phyloP scores from a whole-genome alignment of 2,797 vertebrate genomes.

The Sylvia borin region DNA sequence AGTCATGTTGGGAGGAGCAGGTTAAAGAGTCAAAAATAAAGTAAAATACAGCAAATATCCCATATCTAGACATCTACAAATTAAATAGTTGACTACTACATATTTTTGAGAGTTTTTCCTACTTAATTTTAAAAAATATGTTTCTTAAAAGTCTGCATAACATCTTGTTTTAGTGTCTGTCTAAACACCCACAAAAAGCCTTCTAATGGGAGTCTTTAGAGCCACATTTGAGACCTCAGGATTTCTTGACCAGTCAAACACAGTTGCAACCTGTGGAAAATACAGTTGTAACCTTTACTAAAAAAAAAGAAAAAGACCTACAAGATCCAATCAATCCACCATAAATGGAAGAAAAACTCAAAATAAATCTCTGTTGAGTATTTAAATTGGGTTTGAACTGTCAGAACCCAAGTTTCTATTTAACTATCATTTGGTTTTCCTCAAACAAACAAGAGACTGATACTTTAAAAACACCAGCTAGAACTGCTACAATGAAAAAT shows the following conservation, averaged over 20 bases:
- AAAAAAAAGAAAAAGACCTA: background rate
- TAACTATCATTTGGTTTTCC: background rate
- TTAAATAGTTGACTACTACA: background rate
- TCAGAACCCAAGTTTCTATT: background rate
- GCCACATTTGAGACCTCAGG: background rate
- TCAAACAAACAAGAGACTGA: background rate
- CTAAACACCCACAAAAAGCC: background rate
- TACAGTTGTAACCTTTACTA: background rate
- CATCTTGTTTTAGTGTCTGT: background rate
- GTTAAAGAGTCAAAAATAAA: background rate
- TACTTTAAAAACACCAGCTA: background rate
- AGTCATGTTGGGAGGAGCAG: background rate
- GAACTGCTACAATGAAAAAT: background rate
- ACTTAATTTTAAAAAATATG: accelerated
- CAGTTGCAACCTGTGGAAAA: background rate
- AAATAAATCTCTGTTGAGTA: background rate
- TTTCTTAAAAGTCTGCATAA: background rate
- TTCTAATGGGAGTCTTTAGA: background rate
- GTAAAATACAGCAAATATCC: background rate
- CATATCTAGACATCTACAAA: background rate
- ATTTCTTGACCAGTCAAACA: background rate
- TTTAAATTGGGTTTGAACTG: background rate
- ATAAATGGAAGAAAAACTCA: background rate
- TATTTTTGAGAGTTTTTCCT: background rate
- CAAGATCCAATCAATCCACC: background rate